Base-by-base conservation (phyloP, 2,888 invertebrate genomes). In the Sympetrum striolatum region DNA sequence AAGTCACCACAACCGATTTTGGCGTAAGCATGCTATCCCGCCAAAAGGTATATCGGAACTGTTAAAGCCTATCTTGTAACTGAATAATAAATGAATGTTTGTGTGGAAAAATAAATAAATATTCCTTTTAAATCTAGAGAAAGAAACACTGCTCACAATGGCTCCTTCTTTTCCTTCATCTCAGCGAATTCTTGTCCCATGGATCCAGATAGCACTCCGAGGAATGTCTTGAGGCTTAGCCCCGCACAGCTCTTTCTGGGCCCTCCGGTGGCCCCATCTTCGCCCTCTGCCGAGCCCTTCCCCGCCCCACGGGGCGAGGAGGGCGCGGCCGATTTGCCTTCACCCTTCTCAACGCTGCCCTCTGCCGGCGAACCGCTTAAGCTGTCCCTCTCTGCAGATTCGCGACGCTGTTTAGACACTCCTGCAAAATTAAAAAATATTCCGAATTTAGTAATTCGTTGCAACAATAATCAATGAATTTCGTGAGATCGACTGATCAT, bases 161-260 rank as follows among this genome's bases (percentile, higher is more conserved):
- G 94, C 91, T 94, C 94, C n/a, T 93, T 93, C 91, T 94, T 93
- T 91, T 94, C 93, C 80, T 94, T 91, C 90, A 94, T 92, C 91
- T 94, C 93, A 14, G 58, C 60, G 80, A 90, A 80, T 58, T 44
- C 80, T n/a, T 58, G 81, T 25, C 90, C 90, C 80, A 81, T 79
- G 5, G 90, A 58, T 18, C 81, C 80, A 2, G 80, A 80, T 22
- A 80, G 80, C 37, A 80, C 80, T 79, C 80, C 90, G 14, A 90
- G 90, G 58, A 90, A 80, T 18, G 90, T 90, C 80, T 80, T 86
- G 53, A 86, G 86, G 37, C 86, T 86, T 37, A 86, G 64, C 5
- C 86, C 82, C 0, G 82, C 82, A 53, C 82, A 82, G 82, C 82
- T 82, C 58, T 82, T 82, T 18, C 82, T 31, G 5, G 58, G 58